Evolutionary conservation across 2,888 invertebrate species (phyloP), one percentile per base, ranked within the genome.

Genomic region (Sinopyrophorus schimmeli): DNA sequence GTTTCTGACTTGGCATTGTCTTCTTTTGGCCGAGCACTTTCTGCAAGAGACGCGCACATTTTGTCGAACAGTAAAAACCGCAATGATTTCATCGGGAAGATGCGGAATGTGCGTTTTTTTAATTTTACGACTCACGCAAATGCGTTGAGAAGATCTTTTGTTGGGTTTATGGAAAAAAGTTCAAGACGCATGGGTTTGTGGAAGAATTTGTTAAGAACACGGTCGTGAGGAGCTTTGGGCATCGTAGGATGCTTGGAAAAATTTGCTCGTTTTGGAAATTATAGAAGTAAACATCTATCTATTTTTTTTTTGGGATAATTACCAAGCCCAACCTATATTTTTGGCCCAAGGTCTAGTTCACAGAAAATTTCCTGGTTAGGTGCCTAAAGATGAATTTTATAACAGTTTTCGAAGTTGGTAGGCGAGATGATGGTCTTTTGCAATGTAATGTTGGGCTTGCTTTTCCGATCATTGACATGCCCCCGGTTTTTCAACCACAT

Each of bases 61-160:
- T 9, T 31, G 26, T 30, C 21, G 23, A 12, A 37, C 27, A 27
- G 21, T 28, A 15, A 35, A 47, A 47, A 47, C 47, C 47, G 34
- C 47, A 47, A 41, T 15, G 39, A 40, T 28, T 38, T 35, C 35
- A 3, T 14, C 4, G 24, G 16, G 10, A 40, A 30, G 30, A 15
- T 20, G 21, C 16, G 21, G n/a, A n/a, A 24, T 9, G 9, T n/a
- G 24, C n/a, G n/a, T 24, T 10, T 24, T 24, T 24, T 3, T 24
- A 24, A 24, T 3, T 10, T n/a, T 9, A 24, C 24, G 10, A 24
- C n/a, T n/a, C n/a, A n/a, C n/a, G n/a, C n/a, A n/a, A n/a, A n/a
- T n/a, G n/a, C n/a, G n/a, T n/a, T n/a, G n/a, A n/a, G n/a, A n/a
- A n/a, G n/a, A n/a, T n/a, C n/a, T n/a, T n/a, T n/a, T n/a, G n/a